phyloP scores from a whole-genome alignment of 2,797 vertebrate genomes.

The Delichon dasypus region DNA sequence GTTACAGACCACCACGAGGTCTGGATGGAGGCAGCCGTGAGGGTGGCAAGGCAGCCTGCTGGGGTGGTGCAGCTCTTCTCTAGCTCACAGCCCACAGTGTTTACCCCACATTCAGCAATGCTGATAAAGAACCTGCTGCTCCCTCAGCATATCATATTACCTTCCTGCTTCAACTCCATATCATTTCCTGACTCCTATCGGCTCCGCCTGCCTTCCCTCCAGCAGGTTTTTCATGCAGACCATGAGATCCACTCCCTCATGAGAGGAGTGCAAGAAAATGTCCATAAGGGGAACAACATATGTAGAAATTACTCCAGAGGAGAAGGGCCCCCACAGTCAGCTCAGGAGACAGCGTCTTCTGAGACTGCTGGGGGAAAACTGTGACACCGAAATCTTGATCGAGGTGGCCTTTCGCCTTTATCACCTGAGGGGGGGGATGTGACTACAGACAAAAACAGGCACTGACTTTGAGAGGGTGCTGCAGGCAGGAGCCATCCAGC shows the following conservation, averaged over 20 bases:
- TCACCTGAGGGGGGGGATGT: neutral
- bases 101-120: neutral
- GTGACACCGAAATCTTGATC: neutral
- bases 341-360: neutral
- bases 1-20: fast-evolving
- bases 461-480: neutral
- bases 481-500: neutral
- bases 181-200: neutral
- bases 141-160: neutral
- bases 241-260: neutral
- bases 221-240: neutral
- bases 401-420: neutral
- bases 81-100: neutral
- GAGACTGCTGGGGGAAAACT: neutral
- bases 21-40: fast-evolving
- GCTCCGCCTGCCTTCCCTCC: neutral
- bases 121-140: neutral
- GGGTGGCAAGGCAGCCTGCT: neutral
- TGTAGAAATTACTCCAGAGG: neutral
- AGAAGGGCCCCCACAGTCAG: neutral
- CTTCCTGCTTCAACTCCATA: neutral
- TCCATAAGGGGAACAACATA: neutral
- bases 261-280: neutral
- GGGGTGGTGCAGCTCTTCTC: neutral
- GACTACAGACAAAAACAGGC: neutral